Evolutionary conservation across 2,113 vertebrate species (phyloP).

Genomic region (Empidonax traillii): DNA sequence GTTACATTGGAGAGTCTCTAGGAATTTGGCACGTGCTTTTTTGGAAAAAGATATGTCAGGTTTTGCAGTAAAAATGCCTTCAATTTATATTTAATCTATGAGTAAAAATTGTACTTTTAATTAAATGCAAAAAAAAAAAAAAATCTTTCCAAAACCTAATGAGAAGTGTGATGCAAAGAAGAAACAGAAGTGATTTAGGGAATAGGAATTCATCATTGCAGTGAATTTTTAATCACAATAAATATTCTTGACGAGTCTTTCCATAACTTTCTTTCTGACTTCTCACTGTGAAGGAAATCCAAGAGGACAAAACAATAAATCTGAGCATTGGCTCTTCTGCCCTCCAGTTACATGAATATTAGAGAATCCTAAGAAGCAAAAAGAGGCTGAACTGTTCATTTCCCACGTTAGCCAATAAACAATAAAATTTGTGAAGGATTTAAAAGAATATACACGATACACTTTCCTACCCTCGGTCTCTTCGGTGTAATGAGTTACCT

Average conservation of each 20-base stretch:
- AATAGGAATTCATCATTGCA: background rate
- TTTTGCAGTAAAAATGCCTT: background rate
- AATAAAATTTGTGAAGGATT: background rate
- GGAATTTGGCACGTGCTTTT: background rate
- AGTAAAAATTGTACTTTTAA: background rate
- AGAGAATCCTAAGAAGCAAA: background rate
- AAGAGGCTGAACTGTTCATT: background rate
- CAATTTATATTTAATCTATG: background rate
- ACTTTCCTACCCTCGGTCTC: background rate
- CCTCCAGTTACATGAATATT: fast-evolving
- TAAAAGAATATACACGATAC: background rate
- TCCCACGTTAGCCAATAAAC: background rate
- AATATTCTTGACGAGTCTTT: background rate
- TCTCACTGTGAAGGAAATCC: background rate
- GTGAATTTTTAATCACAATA: background rate
- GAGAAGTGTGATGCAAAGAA: background rate
- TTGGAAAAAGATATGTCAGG: background rate
- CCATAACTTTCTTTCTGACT: background rate
- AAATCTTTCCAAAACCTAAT: background rate
- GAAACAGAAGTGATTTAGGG: background rate
- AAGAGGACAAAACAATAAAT: background rate
- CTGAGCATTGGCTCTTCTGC: background rate
- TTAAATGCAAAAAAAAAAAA: background rate
- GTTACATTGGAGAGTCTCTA: background rate
- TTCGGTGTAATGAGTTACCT: fast-evolving